A percentile compares a stretch with the other conserved stretches of the same genome.
Evolutionary conservation across 2,888 invertebrate species (phyloP).

Genomic region (Encarsia formosa): DNA sequence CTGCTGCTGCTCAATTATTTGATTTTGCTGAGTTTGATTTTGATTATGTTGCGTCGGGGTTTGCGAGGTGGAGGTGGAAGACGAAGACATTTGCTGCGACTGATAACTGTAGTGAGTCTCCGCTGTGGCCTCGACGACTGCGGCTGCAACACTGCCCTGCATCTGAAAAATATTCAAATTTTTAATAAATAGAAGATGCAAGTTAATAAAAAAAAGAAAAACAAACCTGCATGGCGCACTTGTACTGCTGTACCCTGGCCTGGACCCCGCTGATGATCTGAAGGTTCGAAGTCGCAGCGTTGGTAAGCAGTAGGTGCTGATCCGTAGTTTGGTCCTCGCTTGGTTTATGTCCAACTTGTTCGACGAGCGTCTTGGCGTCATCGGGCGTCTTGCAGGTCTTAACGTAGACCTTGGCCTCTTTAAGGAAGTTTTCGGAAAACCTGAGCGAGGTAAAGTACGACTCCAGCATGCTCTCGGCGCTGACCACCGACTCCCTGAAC

Average conservation of each 20-base stretch:
- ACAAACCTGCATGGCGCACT: constrained; percentile 52
- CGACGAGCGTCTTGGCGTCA: constrained; percentile 33
- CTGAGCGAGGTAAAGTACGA: constrained; percentile 62
- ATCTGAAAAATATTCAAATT: constrained; percentile 35
- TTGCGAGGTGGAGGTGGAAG: too few relatives aligned
- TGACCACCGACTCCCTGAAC: constrained; percentile 62
- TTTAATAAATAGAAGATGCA: not conserved
- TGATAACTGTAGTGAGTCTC: constrained; percentile 50
- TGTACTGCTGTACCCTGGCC: constrained; percentile 51
- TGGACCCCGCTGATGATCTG: constrained; percentile 51
- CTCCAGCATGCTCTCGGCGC: constrained; percentile 64
- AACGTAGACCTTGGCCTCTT: constrained; percentile 58
- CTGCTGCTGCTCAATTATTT: constrained; percentile 38
- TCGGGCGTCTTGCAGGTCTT: constrained; percentile 43
- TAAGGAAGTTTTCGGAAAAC: constrained; percentile 60
- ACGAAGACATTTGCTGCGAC: constrained; percentile 42
- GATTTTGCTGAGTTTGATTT: constrained; percentile 44
- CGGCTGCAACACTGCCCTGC: constrained; percentile 47
- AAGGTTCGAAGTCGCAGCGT: constrained; percentile 49
- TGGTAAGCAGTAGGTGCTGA: constrained; percentile 44
- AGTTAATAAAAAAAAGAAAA: not conserved
- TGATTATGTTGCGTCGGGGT: too few relatives aligned
- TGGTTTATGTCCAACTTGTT: constrained; percentile 35
- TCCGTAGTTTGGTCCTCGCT: constrained; percentile 22
- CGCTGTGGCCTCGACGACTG: constrained; percentile 50